Conservation (phyloP, 1,140 invertebrate species). For the Drosophila leontia region DNA sequence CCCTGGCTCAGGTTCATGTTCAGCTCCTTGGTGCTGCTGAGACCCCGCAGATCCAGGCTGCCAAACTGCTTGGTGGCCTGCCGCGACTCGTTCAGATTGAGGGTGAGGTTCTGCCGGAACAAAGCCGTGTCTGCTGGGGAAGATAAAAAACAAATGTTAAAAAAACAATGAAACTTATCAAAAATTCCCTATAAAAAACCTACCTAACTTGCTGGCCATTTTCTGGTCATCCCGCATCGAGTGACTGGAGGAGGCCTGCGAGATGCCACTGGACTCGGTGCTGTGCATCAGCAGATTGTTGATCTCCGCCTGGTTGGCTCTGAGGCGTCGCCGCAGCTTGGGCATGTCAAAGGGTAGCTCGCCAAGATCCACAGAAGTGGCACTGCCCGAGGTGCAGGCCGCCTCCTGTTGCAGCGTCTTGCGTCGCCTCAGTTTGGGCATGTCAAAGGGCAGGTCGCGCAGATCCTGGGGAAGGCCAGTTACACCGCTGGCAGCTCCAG, state of each 20-base stretch:
- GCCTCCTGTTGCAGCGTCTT: conserved; percentile 85
- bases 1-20: conserved; percentile 87
- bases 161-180: too few species aligned
- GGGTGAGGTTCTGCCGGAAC: conserved; percentile 89
- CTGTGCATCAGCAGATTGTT: conserved; percentile 85
- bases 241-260: conserved; percentile 91
- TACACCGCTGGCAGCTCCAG: conserved; percentile 66
- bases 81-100: conserved; percentile 88
- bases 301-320: conserved; percentile 80
- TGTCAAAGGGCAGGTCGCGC: conserved; percentile 93
- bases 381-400: conserved; percentile 89
- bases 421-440: conserved; percentile 93
- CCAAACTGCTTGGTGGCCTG: conserved; percentile 78
- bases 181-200: background rate
- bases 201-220: conserved; percentile 74
- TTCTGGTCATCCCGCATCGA: conserved; percentile 90
- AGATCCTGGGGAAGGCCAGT: conserved; percentile 90
- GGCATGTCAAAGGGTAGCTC: conserved; percentile 96
- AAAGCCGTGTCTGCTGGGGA: conserved; percentile 78
- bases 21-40: conserved; percentile 84
- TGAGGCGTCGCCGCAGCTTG: conserved; percentile 89
- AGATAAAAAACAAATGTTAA: too few species aligned
- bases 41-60: conserved; percentile 76
- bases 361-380: conserved; percentile 90
- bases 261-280: conserved; percentile 89